Conservation (phyloP, 2,888 invertebrate genomes). For the Cenopis cana region DNA sequence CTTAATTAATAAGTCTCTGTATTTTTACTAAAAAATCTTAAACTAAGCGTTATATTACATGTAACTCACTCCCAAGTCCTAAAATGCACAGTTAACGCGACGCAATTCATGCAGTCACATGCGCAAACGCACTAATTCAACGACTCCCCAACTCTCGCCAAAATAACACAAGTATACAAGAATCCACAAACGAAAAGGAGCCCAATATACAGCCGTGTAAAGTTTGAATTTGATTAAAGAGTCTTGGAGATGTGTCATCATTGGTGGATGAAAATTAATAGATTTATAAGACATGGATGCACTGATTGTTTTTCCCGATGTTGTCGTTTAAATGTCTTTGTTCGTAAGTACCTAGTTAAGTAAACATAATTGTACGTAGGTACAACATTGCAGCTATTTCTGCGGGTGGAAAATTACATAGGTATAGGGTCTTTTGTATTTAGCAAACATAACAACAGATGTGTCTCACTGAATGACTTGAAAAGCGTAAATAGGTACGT, state of each 20-base stretch:
- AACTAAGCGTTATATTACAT: too few species aligned
- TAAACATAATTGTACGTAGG: too few species aligned
- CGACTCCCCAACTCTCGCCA: constrained; percentile 61
- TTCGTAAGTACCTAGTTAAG: constrained; percentile 52
- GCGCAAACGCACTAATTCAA: constrained; percentile 73
- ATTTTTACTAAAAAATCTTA: too few species aligned
- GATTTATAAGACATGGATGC: constrained; percentile 76
- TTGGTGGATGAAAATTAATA: constrained; percentile 50
- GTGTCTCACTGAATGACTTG: neutral
- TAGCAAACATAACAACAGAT: neutral
- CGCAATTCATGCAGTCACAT: constrained; percentile 75
- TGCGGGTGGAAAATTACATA: constrained; percentile 50
- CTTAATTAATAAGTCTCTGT: too few species aligned
- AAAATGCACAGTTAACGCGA: constrained; percentile 65
- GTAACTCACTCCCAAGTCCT: constrained; percentile 39
- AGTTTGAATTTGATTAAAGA: constrained; percentile 47
- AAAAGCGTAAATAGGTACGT: neutral
- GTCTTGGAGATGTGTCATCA: constrained; percentile 48
- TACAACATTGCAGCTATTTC: constrained; percentile 50
- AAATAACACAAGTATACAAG: constrained; percentile 15
- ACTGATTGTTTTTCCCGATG: constrained; percentile 77
- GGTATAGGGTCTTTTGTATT: neutral
- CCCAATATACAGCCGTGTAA: constrained; percentile 34
- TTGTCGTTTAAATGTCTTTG: constrained; percentile 77
- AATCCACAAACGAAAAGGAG: constrained; percentile 45